Base-by-base conservation (phyloP, 2,888 invertebrate genomes). In the Escarpia spicata region DNA sequence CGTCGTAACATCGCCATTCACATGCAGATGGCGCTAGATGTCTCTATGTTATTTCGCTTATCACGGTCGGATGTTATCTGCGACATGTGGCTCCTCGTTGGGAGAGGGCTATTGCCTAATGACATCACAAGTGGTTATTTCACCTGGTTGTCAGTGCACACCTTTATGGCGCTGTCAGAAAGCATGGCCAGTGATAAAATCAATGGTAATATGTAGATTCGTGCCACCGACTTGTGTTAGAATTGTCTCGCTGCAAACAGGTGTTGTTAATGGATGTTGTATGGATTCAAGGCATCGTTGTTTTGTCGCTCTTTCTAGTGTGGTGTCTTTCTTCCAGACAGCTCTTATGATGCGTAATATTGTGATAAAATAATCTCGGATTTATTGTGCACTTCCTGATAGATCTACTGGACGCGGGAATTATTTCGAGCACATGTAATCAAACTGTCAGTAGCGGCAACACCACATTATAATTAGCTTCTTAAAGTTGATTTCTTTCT, bases 1-100 rank as follows among this genome's bases (percentile, higher is more conserved):
- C 19, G 1, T 75, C 75, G 75, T 75, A 75, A 75, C 26, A n/a
- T 26, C 26, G 75, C 75, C n/a, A 75, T 75, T 75, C 75, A 75
- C 75, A 75, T 75, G 75, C 75, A 75, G 75, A 75, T 75, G 75
- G 19, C 75, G n/a, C 75, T 75, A 26, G 75, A 75, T 75, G 75
- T 75, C 75, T 75, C 75, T 75, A 75, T 75, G 26, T 75, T 75
- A 75, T 75, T 75, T 75, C 75, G 19, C 75, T 75, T 75, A 75
- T 75, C 75, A 19, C 75, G 3, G 19, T 6, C 6, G 26, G n/a
- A 75, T 75, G 75, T 26, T 75, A 75, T 75, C 75, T 75, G 75
- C 26, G 1, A 75, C 75, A 75, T 6, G n/a, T 75, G 75, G 2
- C n/a, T 75, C 19, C 52, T 12, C 8, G 0, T 9, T 9, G 9